phyloP scores from a whole-genome alignment of 2,113 vertebrate species.

The Aplodontia rufa region DNA sequence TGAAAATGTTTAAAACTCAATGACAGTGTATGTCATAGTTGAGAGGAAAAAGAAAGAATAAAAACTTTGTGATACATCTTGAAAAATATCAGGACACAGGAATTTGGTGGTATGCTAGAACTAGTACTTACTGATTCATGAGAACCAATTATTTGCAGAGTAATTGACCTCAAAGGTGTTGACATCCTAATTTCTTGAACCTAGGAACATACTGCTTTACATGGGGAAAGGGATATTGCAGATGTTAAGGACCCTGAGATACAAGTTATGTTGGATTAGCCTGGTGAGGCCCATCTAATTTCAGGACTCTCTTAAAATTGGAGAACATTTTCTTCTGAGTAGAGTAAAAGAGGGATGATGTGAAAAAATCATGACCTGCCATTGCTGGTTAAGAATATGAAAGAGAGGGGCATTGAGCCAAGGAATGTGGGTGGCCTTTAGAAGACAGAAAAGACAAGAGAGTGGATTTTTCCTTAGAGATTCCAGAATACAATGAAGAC shows the following conservation, averaged over 20 bases:
- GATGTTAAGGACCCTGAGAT: not conserved
- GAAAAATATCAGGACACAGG: not conserved
- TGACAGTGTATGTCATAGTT: constrained; percentile 58
- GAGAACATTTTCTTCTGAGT: not conserved
- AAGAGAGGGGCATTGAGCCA: not conserved
- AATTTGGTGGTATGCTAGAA: not conserved
- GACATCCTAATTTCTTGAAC: not conserved
- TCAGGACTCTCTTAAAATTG: not conserved
- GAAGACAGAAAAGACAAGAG: not conserved
- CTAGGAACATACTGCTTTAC: not conserved
- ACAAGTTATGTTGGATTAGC: not conserved
- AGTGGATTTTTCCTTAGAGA: not conserved
- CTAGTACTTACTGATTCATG: not conserved
- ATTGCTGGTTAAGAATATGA: not conserved
- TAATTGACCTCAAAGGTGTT: not conserved
- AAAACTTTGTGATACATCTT: not conserved
- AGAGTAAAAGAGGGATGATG: not conserved
- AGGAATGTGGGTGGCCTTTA: not conserved
- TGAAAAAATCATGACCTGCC: not conserved
- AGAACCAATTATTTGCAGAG: not conserved
- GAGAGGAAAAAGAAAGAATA: constrained; percentile 58
- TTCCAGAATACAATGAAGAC: not conserved
- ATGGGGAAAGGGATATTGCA: not conserved
- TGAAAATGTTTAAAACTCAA: constrained; percentile 78
- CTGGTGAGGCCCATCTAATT: not conserved